These are phyloP conservation scores for Triplophysa siluroides DNA, from an alignment of 2,113 vertebrate species.

Conservation along the genomic window DNA sequence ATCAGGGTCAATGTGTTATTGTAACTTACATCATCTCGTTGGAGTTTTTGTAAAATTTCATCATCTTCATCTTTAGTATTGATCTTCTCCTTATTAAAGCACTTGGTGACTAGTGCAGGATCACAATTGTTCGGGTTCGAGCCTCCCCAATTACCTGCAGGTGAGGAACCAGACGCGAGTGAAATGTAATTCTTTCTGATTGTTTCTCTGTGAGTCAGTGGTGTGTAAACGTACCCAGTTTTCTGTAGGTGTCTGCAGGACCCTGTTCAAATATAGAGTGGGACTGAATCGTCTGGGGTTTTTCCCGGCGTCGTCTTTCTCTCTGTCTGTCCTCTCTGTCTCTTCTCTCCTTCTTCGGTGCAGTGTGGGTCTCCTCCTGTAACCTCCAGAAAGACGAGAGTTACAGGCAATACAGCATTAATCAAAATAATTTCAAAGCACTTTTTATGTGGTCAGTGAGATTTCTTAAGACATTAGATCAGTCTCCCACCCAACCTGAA, in stretches of 20 bases:
- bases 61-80: conserved; percentile 60
- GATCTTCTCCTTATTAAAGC: conserved; percentile 68
- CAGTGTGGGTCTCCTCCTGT: conserved; percentile 56
- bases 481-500: too few relatives aligned
- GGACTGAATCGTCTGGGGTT: conserved; percentile 74
- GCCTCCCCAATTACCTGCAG: conserved; percentile 51
- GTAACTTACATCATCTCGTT: conserved; percentile 68
- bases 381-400: conserved; percentile 51
- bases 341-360: conserved; percentile 66
- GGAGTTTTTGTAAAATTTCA: conserved; percentile 70
- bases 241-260: conserved; percentile 67
- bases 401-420: background rate
- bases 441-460: too few relatives aligned
- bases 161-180: background rate
- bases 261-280: conserved; percentile 80
- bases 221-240: conserved; percentile 61
- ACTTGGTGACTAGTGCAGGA: conserved; percentile 57
- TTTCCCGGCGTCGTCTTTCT: conserved; percentile 69
- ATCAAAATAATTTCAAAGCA: too few relatives aligned
- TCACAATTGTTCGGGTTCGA: conserved; percentile 51
- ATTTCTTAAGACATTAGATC: too few relatives aligned
- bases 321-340: conserved; percentile 64
- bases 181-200: too few relatives aligned
- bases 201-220: background rate
- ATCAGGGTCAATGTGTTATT: background rate